Conservation (phyloP, 2,113 vertebrate species). For the Urocolius indicus region DNA sequence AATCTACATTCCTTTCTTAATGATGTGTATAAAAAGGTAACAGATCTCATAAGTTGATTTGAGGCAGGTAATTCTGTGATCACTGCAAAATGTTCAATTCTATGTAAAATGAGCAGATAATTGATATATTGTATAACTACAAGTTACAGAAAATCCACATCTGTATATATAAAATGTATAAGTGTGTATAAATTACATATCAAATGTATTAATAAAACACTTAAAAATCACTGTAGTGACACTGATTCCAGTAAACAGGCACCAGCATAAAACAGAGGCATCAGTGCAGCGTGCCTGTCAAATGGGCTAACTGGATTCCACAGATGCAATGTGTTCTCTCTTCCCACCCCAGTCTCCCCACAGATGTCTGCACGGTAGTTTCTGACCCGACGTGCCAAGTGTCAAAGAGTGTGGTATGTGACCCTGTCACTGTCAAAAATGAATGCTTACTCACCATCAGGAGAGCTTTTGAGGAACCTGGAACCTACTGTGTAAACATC, state of each 20-base stretch:
- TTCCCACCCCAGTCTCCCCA: slow-evolving; percentile 79
- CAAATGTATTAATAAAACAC: background rate
- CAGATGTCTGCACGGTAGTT: slow-evolving; percentile 88
- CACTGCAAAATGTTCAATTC: background rate
- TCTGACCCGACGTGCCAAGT: slow-evolving; percentile 85
- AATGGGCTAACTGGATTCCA: background rate
- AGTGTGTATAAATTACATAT: background rate
- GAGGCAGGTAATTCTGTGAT: background rate
- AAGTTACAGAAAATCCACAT: background rate
- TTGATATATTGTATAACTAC: background rate
- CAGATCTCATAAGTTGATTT: background rate
- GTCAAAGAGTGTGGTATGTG: slow-evolving; percentile 78
- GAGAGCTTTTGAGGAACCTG: slow-evolving; percentile 84
- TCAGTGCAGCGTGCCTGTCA: background rate
- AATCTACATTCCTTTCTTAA: background rate
- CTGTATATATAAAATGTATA: background rate
- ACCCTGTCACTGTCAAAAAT: slow-evolving; percentile 64
- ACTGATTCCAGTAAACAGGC: background rate
- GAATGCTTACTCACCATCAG: slow-evolving; percentile 83
- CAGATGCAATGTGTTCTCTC: background rate
- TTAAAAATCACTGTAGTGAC: background rate
- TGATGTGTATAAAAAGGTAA: background rate
- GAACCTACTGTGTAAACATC: slow-evolving; percentile 93
- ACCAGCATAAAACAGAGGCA: background rate
- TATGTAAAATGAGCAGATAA: background rate